Evolutionary conservation across 2,888 invertebrate genomes (phyloP), one percentile per base, ranked within the genome.

Genomic region (Rapana venosa): DNA sequence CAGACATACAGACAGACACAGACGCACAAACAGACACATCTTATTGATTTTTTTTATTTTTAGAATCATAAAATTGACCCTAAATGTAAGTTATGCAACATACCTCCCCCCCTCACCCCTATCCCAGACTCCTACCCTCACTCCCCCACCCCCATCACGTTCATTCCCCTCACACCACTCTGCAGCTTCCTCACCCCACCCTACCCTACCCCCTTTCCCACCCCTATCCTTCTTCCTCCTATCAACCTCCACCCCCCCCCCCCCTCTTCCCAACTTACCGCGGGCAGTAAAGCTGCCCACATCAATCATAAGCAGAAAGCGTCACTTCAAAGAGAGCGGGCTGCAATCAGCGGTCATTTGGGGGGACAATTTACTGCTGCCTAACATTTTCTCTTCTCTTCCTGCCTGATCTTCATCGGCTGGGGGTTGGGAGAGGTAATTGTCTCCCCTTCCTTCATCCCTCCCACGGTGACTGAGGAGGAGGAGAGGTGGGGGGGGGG

Each of bases 341-440:
- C n/a, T 1, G 84, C 30, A 84, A 84, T 84, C 84, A 84, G 84
- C 58, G 58, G 84, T 58, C 84, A 84, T 84, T 84, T 84, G 6
- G 84, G 6, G 84, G 84, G 58, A 84, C 84, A 84, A 84, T 84
- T 84, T 84, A 84, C 58, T 58, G 84, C 84, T 20, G 79, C 15
- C 79, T 79, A 79, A 79, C 79, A 79, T 79, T 79, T 79, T 35
- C 79, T 32, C 35, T 32, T 79, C 79, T 35, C 79, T 13, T 35
- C 32, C 79, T 35, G 35, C 17, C 32, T 32, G 79, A 79, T 79
- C 79, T 79, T 32, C 79, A 17, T 79, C 79, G 20, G 79, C 35
- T 13, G 13, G 22, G 79, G 79, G 32, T 4, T 4, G 66, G 32
- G 17, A 20, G 79, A 79, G 79, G 79, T 79, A 79, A 79, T 35